Evolutionary conservation across 2,888 invertebrate species (phyloP).

Genomic region (Eugnorisma glareosa): DNA sequence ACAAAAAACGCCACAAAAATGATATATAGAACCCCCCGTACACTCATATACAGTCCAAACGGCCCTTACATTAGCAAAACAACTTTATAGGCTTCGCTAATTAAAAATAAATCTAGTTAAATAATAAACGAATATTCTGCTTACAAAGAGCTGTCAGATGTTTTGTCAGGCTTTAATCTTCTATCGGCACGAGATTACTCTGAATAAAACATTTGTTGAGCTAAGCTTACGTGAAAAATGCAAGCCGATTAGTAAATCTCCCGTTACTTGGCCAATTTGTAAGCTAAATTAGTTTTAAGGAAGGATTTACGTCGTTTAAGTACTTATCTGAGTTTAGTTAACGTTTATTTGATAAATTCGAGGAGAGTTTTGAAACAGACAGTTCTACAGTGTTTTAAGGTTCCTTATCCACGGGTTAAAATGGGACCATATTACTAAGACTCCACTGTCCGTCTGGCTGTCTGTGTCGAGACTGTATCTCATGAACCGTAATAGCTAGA

Average conservation of each 20-base stretch:
- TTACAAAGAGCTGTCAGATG: slow-evolving; percentile 70
- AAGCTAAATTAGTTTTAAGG: slow-evolving; percentile 48
- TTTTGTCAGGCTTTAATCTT: slow-evolving; percentile 72
- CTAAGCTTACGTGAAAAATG: slow-evolving; percentile 60
- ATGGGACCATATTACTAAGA: too few relatives aligned
- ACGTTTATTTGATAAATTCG: slow-evolving; percentile 46
- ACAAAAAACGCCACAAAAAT: slow-evolving; percentile 70
- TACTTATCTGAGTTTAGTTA: slow-evolving; percentile 44
- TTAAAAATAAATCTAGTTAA: slow-evolving; percentile 63
- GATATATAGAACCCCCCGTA: slow-evolving; percentile 62
- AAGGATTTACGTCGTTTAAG: slow-evolving; percentile 35
- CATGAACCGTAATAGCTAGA: too few relatives aligned
- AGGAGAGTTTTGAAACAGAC: slow-evolving; percentile 15
- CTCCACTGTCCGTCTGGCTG: too few relatives aligned
- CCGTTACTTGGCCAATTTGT: slow-evolving; percentile 57
- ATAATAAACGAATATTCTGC: slow-evolving; percentile 67
- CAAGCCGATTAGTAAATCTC: slow-evolving; percentile 59
- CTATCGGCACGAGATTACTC: slow-evolving; percentile 66
- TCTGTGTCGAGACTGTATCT: too few relatives aligned
- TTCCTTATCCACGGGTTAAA: too few relatives aligned
- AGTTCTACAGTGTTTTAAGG: too few relatives aligned
- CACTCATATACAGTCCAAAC: slow-evolving; percentile 48
- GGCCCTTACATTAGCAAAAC: slow-evolving; percentile 64
- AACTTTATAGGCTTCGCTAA: slow-evolving; percentile 65
- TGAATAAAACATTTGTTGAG: slow-evolving; percentile 62